A percentile compares a stretch with the other conserved stretches of the same genome.
Evolutionary conservation across 1,140 invertebrate genomes (phyloP).

Genomic region (Megathymus violae): DNA sequence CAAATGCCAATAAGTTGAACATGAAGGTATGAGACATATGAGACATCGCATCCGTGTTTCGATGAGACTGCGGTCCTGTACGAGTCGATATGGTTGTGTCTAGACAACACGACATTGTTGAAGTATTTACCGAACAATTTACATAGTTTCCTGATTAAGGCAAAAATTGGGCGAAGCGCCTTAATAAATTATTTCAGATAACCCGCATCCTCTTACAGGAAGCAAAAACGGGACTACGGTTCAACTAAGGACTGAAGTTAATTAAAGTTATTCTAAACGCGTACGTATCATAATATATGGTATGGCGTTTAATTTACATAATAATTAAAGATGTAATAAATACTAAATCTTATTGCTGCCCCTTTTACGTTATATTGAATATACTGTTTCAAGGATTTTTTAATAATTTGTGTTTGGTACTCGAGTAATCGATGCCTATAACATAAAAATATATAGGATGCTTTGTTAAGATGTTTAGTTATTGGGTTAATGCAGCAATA

Average conservation of each 20-base stretch:
- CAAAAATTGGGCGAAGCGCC: constrained; percentile 4
- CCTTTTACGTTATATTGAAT: too few relatives aligned
- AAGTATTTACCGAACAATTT: constrained; percentile 4
- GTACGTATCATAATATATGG: background rate
- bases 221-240: constrained; percentile 10
- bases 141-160: constrained; percentile 3
- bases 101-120: background rate
- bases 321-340: background rate
- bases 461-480: too few relatives aligned
- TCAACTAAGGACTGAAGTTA: background rate
- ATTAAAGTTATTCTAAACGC: constrained; percentile 11
- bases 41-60: too few relatives aligned
- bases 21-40: too few relatives aligned
- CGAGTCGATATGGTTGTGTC: background rate
- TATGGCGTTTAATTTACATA: background rate
- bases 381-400: too few relatives aligned
- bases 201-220: background rate
- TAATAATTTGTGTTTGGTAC: too few relatives aligned
- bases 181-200: constrained; percentile 17
- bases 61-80: too few relatives aligned
- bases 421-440: too few relatives aligned
- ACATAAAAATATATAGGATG: too few relatives aligned
- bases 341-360: too few relatives aligned
- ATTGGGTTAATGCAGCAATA: too few relatives aligned
- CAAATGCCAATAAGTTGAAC: too few relatives aligned